A percentile compares a stretch with the other conserved stretches of the same genome.
Evolutionary conservation across 2,888 invertebrate genomes (phyloP).

Genomic region (Heliconius sara): DNA sequence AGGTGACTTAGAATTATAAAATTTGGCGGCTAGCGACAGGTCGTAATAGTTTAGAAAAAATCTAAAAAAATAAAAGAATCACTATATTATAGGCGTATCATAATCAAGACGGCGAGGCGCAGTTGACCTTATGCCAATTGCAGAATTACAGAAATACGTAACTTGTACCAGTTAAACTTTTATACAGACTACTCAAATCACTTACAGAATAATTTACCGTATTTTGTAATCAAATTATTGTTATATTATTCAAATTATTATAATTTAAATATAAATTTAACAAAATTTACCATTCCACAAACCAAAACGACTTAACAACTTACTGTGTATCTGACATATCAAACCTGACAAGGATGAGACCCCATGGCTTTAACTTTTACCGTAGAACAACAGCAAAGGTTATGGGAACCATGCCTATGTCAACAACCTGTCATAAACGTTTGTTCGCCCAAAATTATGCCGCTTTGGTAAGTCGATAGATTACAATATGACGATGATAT

Average conservation of each 20-base stretch:
- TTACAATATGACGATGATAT: neutral
- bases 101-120: neutral
- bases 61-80: no score
- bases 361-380: conserved; percentile 8
- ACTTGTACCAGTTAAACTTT: no score
- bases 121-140: neutral
- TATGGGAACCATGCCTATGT: conserved; percentile 14
- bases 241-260: no score
- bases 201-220: no score
- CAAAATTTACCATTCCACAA: neutral
- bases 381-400: neutral
- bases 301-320: neutral
- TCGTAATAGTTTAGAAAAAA: no score
- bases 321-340: neutral
- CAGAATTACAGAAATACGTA: no score
- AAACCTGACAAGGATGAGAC: neutral
- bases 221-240: neutral
- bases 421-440: conserved; percentile 17
- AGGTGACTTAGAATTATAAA: no score
- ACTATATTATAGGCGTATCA: neutral
- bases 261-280: neutral
- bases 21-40: no score
- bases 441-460: neutral
- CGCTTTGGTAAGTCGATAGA: neutral
- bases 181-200: no score